Evolutionary conservation across 2,113 vertebrate species (phyloP).

Genomic region (Xenopus borealis): DNA sequence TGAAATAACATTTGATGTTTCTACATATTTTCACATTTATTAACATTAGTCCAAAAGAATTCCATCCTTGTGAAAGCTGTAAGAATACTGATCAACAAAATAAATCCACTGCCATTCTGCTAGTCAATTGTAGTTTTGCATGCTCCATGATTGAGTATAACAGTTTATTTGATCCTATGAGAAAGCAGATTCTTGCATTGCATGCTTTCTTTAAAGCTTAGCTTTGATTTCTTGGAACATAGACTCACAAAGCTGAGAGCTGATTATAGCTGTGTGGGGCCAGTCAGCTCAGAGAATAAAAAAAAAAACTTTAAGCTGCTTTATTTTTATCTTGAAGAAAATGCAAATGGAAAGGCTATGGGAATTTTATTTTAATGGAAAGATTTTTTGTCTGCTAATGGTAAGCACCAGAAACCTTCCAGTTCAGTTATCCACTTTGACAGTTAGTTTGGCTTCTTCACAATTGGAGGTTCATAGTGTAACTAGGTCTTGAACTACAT

Average conservation of each 20-base stretch:
- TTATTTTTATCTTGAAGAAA: constrained; percentile 13
- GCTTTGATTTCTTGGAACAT: constrained; percentile 14
- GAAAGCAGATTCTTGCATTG: constrained; percentile 2
- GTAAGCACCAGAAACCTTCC: constrained; percentile 2
- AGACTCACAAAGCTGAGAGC: constrained; percentile 17
- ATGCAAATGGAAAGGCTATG: neutral
- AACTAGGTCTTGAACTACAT: constrained; percentile 2
- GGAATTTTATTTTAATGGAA: constrained; percentile 4
- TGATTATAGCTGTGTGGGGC: constrained; percentile 24
- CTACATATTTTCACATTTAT: too few relatives aligned
- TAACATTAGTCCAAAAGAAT: too few relatives aligned
- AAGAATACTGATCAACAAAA: too few relatives aligned
- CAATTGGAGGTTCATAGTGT: neutral
- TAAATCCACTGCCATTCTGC: too few relatives aligned
- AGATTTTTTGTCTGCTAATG: constrained; percentile 6
- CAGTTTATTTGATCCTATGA: neutral
- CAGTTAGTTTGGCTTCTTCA: neutral
- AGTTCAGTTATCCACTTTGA: neutral
- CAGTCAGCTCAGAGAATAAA: constrained; percentile 30
- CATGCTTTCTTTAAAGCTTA: constrained; percentile 20
- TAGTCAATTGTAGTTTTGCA: too few relatives aligned
- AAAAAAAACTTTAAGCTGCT: constrained; percentile 20
- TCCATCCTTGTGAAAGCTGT: too few relatives aligned
- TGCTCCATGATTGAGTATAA: neutral
- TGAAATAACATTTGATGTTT: too few relatives aligned